phyloP scores from a whole-genome alignment of 2,888 invertebrate genomes.

The Cryptus viduatorius region DNA sequence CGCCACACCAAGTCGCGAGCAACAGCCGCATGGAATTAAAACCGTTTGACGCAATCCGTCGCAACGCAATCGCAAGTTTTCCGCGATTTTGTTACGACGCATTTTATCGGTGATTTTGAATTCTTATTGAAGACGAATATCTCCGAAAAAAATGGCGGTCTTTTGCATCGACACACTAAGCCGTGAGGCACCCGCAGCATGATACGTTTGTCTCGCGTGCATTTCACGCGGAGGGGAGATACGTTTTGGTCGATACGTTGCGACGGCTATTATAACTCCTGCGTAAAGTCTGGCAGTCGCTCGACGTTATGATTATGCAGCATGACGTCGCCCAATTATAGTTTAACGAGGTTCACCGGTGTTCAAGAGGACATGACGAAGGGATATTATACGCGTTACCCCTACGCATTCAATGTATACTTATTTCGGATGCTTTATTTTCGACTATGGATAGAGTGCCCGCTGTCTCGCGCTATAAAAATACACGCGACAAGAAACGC shows the following conservation, averaged over 20 bases:
- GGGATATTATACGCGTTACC: conserved; percentile 69
- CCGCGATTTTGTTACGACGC: too few species aligned
- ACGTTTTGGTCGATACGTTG: conserved; percentile 58
- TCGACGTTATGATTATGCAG: conserved; percentile 71
- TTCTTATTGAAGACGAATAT: background rate
- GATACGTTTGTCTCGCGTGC: background rate
- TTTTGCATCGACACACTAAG: background rate
- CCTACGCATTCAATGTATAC: conserved; percentile 57
- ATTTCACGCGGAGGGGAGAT: background rate
- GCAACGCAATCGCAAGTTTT: too few species aligned
- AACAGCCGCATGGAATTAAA: too few species aligned
- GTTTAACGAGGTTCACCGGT: conserved; percentile 73
- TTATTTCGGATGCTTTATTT: conserved; percentile 54
- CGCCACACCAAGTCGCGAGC: too few species aligned
- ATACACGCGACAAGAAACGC: background rate
- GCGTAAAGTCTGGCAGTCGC: conserved; percentile 61
- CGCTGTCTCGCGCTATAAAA: conserved; percentile 22
- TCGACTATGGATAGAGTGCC: conserved; percentile 18
- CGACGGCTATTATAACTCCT: conserved; percentile 56
- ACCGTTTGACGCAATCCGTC: too few species aligned
- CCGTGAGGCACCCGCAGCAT: background rate
- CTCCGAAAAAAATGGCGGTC: background rate
- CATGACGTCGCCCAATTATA: conserved; percentile 73
- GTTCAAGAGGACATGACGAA: conserved; percentile 73
- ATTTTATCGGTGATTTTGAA: background rate